Evolutionary conservation across 2,888 invertebrate genomes (phyloP), one percentile per base, ranked within the genome.

Genomic region (Drosophila meridiana): DNA sequence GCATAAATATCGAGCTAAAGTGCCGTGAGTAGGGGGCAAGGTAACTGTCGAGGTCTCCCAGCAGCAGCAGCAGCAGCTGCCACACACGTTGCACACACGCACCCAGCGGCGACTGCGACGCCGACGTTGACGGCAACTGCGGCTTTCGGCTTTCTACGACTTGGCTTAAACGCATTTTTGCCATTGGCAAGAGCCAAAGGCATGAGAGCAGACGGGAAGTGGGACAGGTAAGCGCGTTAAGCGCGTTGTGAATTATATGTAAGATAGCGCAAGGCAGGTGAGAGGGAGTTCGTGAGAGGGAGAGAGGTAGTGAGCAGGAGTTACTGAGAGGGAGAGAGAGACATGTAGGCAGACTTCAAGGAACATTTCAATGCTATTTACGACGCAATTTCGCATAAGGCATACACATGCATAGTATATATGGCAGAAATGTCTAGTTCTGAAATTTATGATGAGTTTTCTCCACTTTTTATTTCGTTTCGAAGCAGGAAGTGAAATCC

Each of bases 101-200:
- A 80, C 72, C 79, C 84, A 65, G 71, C 73, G 82, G 72, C 69
- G 68, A 69, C 77, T 69, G 36, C 59, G 28, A 38, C 48, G 73
- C 66, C 73, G 76, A 66, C 66, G 64, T 7, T 3, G 30, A 65
- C 53, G 62, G 32, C 57, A 14, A 36, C 48, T 76, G 73, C 73
- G 80, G 77, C 67, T 71, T 62, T 67, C 76, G 76, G 76, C 67
- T 76, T 64, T 71, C 52, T 66, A 76, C 86, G 66, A 85, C 85
- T 85, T 87, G 86, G 85, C 89, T 84, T 84, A 87, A 89, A 84
- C 83, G 89, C 89, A 84, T 84, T 89, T 83, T 84, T 84, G 82
- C 57, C 71, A 73, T 73, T 80, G 80, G 74, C 87, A 71, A 69
- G 55, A 59, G 71, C 78, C 56, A n/a, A 20, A n/a, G 26, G 57